A percentile compares a stretch with the other conserved stretches of the same genome.
These are phyloP conservation scores for Scatophagus argus DNA, from an alignment of 2,113 vertebrate species.

Conservation along the genomic window DNA sequence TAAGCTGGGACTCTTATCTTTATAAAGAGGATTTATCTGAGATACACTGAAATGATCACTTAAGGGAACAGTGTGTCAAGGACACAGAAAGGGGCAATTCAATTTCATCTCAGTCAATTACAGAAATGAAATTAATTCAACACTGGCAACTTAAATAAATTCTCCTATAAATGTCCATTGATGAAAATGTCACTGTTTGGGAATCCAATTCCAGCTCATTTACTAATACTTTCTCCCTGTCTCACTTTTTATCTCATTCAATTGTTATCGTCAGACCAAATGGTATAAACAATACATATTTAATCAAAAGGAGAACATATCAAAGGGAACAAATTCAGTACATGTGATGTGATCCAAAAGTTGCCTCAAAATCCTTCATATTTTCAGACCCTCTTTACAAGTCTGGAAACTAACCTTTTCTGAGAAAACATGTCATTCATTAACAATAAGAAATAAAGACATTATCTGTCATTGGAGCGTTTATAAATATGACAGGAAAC, in stretches of 20 bases:
- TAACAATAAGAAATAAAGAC: not conserved
- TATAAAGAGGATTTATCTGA: conserved; percentile 75
- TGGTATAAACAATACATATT: conserved; percentile 55
- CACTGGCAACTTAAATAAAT: conserved; percentile 58
- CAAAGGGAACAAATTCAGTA: conserved; percentile 62
- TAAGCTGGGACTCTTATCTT: conserved; percentile 73
- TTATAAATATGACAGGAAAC: conserved; percentile 24
- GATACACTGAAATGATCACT: conserved; percentile 67
- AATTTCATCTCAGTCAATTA: conserved; percentile 67
- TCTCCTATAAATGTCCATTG: conserved; percentile 32
- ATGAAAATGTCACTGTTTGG: conserved; percentile 35
- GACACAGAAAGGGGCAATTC: conserved; percentile 55
- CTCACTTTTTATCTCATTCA: conserved; percentile 25
- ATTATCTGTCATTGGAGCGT: conserved; percentile 1
- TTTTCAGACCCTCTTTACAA: conserved; percentile 35
- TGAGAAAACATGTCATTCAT: not conserved
- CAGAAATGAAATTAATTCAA: conserved; percentile 66
- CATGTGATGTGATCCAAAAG: conserved; percentile 23
- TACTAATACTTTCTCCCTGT: conserved; percentile 7
- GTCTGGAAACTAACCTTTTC: not conserved
- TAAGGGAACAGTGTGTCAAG: conserved; percentile 67
- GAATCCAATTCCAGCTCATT: conserved; percentile 54
- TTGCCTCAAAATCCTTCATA: conserved; percentile 8
- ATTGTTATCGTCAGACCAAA: conserved; percentile 18
- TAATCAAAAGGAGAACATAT: conserved; percentile 69